Conservation (phyloP, 2,888 invertebrate species). For the Oxyteleia sp. region DNA sequence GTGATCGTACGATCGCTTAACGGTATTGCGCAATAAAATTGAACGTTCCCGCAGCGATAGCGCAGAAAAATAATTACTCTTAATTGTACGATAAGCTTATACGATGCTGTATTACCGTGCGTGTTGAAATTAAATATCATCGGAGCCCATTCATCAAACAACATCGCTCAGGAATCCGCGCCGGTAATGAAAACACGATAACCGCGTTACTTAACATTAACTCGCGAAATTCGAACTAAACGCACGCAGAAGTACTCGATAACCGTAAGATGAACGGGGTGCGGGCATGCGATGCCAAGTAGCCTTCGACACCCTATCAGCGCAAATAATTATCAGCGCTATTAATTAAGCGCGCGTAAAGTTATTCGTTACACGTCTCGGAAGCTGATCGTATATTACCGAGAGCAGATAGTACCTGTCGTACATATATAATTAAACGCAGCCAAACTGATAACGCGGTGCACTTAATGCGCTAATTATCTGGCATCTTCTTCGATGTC, state of each 20-base stretch:
- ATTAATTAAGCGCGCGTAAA: slow-evolving; percentile 54
- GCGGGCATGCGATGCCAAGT: slow-evolving; percentile 38
- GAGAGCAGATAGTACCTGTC: slow-evolving; percentile 48
- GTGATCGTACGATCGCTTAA: no score
- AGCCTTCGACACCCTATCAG: slow-evolving; percentile 57
- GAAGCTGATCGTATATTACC: slow-evolving; percentile 61
- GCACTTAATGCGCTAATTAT: slow-evolving; percentile 68
- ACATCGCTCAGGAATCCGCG: slow-evolving; percentile 6
- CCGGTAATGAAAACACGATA: slow-evolving; percentile 27
- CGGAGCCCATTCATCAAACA: slow-evolving; percentile 6
- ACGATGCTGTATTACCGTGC: no score
- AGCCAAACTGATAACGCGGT: slow-evolving; percentile 58
- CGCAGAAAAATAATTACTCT: no score
- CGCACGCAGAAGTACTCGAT: not conserved
- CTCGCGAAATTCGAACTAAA: slow-evolving; percentile 13
- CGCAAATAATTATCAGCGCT: slow-evolving; percentile 47
- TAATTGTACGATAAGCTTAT: no score
- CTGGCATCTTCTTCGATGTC: slow-evolving; percentile 27
- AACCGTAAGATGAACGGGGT: slow-evolving; percentile 17
- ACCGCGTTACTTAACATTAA: slow-evolving; percentile 15
- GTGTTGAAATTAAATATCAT: not conserved
- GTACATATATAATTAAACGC: slow-evolving; percentile 63
- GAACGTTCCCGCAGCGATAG: no score
- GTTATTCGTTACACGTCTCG: slow-evolving; percentile 62
- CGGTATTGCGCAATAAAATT: no score